A percentile compares a stretch with the other conserved stretches of the same genome.
These are phyloP conservation scores for Amphimallon solstitiale DNA, from an alignment of 2,888 invertebrate species.

Conservation along the genomic window DNA sequence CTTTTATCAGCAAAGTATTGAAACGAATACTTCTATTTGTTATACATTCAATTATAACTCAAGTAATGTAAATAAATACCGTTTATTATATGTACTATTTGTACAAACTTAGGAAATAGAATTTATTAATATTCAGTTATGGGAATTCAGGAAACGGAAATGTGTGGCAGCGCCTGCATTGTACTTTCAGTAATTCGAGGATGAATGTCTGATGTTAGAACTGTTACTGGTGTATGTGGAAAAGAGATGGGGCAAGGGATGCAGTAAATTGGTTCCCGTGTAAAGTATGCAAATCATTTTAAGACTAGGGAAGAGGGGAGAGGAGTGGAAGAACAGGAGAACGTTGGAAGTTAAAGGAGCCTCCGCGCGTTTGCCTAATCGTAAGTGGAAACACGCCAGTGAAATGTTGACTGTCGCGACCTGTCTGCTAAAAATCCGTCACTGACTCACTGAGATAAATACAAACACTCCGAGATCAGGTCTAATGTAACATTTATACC, in stretches of 20 bases:
- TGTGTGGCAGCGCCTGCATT: constrained; percentile 24
- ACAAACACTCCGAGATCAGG: constrained; percentile 55
- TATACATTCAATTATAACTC: too few relatives aligned
- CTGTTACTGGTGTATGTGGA: constrained; percentile 1
- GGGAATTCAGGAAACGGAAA: constrained; percentile 23
- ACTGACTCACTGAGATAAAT: constrained; percentile 54
- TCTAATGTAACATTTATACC: constrained; percentile 56
- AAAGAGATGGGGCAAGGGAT: constrained; percentile 25
- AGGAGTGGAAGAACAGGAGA: too few relatives aligned
- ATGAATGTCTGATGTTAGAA: constrained; percentile 29
- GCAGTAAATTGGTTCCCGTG: constrained; percentile 42
- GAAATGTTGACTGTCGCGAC: constrained; percentile 50
- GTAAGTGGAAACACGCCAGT: constrained; percentile 44
- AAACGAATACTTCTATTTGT: too few relatives aligned
- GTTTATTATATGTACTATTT: too few relatives aligned
- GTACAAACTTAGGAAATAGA: constrained; percentile 19
- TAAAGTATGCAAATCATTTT: constrained; percentile 42
- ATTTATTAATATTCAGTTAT: constrained; percentile 23
- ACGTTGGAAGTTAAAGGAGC: background rate
- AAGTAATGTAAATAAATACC: too few relatives aligned
- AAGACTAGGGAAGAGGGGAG: constrained; percentile 7
- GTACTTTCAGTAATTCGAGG: constrained; percentile 36
- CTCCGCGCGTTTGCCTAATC: constrained; percentile 33
- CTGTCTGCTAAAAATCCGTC: constrained; percentile 51
- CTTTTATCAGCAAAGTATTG: too few relatives aligned